Base-by-base conservation (phyloP, 1,140 invertebrate genomes). In the Sinonovacula constricta region DNA sequence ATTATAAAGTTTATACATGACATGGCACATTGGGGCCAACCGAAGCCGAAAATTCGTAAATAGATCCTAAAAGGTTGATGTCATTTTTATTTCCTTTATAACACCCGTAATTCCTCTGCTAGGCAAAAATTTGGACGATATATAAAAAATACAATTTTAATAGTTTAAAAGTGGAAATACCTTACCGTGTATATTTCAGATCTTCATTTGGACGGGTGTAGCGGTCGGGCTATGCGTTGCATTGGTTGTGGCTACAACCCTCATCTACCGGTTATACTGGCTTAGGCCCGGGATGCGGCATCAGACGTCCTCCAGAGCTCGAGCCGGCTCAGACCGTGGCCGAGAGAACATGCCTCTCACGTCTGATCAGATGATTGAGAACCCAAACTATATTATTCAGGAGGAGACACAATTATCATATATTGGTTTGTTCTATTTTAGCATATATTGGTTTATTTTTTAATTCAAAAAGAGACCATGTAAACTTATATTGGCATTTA, bases 381-480 rank as follows among this genome's bases (percentile, higher is more conserved):
- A 91, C 82, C 90, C 88, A n/a, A 89, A 90, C 51, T 91, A 91
- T 80, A 80, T 68, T 59, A 79, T 10, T 34, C 76, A 59, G 74
- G 62, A 39, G 14, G 26, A 56, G 15, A 31, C 57, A 15, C 33
- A 56, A 4, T 54, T 60, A 30, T 67, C 34, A 18, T 72, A 65
- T 75, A 56, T 22, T 56, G n/a, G n/a, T n/a, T n/a, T n/a, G n/a
- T n/a, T n/a, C n/a, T n/a, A n/a, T n/a, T n/a, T n/a, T n/a, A n/a
- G n/a, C n/a, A n/a, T n/a, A n/a, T n/a, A n/a, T n/a, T n/a, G n/a
- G n/a, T n/a, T n/a, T n/a, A n/a, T n/a, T n/a, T n/a, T n/a, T n/a
- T n/a, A n/a, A n/a, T n/a, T n/a, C n/a, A n/a, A n/a, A n/a, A n/a
- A n/a, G n/a, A n/a, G n/a, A n/a, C n/a, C n/a, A n/a, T n/a, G n/a